These are phyloP conservation scores for Stratiomys singularior DNA, from an alignment of 2,888 invertebrate genomes.

Conservation along the genomic window DNA sequence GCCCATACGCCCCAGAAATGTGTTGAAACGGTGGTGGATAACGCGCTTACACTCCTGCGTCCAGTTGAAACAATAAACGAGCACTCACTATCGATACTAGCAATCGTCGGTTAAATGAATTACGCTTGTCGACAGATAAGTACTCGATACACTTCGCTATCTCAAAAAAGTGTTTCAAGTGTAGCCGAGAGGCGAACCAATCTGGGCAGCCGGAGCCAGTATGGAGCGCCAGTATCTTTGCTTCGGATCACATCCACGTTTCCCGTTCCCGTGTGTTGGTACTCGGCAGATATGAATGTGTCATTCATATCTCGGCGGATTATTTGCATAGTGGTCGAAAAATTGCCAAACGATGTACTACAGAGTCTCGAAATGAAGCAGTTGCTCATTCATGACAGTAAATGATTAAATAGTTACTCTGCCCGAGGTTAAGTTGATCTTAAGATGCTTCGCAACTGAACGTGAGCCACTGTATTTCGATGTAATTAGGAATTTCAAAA, in stretches of 20 bases:
- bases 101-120: background rate
- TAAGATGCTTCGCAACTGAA: slow-evolving; percentile 30
- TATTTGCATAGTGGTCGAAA: slow-evolving; percentile 26
- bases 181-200: slow-evolving; percentile 24
- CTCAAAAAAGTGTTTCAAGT: slow-evolving; percentile 33
- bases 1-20: too few species aligned
- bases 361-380: background rate
- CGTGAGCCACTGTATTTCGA: slow-evolving; percentile 40
- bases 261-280: background rate
- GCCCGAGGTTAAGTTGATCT: slow-evolving; percentile 38
- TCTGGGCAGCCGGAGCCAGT: background rate
- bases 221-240: background rate
- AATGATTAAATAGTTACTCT: slow-evolving; percentile 41
- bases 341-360: slow-evolving; percentile 42
- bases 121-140: background rate
- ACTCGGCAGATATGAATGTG: slow-evolving; percentile 19
- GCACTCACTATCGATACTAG: slow-evolving; percentile 2
- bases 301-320: background rate
- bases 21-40: too few species aligned
- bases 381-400: slow-evolving; percentile 40
- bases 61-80: background rate
- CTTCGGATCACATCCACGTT: background rate
- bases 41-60: background rate
- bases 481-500: slow-evolving; percentile 45
- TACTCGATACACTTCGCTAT: slow-evolving; percentile 8